Percentiles rank a stretch among this genome's conserved stretches.
These are phyloP conservation scores for Heteractis magnifica DNA, from an alignment of 92 coral and sea anemone species.

Conservation along the genomic window DNA sequence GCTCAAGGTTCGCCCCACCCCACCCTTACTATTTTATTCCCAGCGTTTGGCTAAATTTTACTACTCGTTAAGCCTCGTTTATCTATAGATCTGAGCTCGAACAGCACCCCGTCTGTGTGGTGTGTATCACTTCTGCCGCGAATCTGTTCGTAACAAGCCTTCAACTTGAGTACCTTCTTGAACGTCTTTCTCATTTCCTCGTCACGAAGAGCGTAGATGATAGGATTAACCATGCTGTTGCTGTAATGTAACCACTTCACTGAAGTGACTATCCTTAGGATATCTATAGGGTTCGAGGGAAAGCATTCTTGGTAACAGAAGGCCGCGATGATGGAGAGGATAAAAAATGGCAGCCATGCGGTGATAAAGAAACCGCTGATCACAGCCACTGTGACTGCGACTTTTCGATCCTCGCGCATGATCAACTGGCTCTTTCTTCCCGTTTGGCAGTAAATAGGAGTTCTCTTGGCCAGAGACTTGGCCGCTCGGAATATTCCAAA, in stretches of 20 bases:
- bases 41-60: neutral
- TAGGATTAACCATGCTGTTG: slow-evolving; percentile 77
- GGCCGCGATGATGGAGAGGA: slow-evolving; percentile 54
- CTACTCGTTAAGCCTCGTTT: neutral
- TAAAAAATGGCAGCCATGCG: slow-evolving; percentile 73
- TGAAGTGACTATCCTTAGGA: slow-evolving; percentile 44
- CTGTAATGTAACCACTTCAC: slow-evolving; percentile 89
- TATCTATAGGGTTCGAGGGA: slow-evolving; percentile 36
- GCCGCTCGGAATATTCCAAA: slow-evolving; percentile 56
- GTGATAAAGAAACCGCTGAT: slow-evolving; percentile 59
- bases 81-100: neutral
- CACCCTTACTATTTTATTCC: too few species aligned
- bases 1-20: neutral
- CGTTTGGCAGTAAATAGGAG: slow-evolving; percentile 15
- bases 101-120: neutral
- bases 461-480: slow-evolving; percentile 39
- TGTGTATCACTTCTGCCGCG: neutral
- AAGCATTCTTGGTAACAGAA: slow-evolving; percentile 47
- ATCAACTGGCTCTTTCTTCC: slow-evolving; percentile 1
- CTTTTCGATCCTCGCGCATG: slow-evolving; percentile 53
- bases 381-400: slow-evolving; percentile 58
- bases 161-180: slow-evolving; percentile 21
- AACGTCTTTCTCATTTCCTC: slow-evolving; percentile 73
- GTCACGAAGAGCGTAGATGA: slow-evolving; percentile 76
- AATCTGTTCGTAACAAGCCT: neutral